Evolutionary conservation across 2,888 invertebrate species (phyloP).

Genomic region (Coenonympha arcania): DNA sequence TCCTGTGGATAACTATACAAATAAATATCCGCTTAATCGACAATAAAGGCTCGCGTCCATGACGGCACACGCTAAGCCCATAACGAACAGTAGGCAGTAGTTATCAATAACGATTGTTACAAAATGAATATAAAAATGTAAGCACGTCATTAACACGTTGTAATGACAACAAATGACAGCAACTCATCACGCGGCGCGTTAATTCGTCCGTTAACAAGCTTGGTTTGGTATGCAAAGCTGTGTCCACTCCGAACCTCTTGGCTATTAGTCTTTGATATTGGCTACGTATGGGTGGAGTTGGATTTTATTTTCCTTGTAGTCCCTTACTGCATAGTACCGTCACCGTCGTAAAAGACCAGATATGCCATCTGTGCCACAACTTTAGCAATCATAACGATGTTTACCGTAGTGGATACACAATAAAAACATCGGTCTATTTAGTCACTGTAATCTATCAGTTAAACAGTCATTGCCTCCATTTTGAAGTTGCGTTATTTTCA

Average conservation of each 20-base stretch:
- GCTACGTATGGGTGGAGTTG: slow-evolving; percentile 33
- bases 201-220: slow-evolving; percentile 49
- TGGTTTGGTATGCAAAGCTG: slow-evolving; percentile 57
- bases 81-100: slow-evolving; percentile 19
- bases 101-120: slow-evolving; percentile 23
- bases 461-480: too few species aligned
- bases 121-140: slow-evolving; percentile 22
- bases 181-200: slow-evolving; percentile 35
- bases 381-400: too few species aligned
- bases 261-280: slow-evolving; percentile 55
- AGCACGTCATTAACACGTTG: slow-evolving; percentile 24
- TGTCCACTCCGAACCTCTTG: slow-evolving; percentile 57
- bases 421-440: too few species aligned
- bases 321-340: too few species aligned
- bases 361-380: too few species aligned
- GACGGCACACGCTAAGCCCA: slow-evolving; percentile 9
- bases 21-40: slow-evolving; percentile 12
- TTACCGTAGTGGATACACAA: too few species aligned
- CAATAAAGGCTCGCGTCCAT: slow-evolving; percentile 19
- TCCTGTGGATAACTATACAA: neutral
- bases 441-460: too few species aligned
- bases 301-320: slow-evolving; percentile 25
- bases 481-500: too few species aligned
- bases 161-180: slow-evolving; percentile 36
- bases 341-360: too few species aligned